Base-by-base conservation (phyloP, 2,888 invertebrate species). In the Saturnia japonica region DNA sequence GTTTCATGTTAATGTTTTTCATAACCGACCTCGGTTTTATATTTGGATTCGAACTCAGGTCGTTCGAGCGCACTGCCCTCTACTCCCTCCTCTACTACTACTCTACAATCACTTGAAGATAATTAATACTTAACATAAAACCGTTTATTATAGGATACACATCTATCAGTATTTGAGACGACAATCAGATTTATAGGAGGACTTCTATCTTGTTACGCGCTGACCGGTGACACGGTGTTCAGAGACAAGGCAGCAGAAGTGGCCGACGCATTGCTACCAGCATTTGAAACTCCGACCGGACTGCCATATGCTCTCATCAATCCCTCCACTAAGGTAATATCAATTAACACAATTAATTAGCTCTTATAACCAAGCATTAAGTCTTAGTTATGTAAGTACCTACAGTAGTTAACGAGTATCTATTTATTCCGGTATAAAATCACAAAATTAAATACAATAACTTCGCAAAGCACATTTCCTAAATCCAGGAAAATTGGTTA, bases 141-240 rank as follows among this genome's bases (percentile, higher is more conserved):
- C 42, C 68, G 64, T 71, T 68, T 71, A 69, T 77, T 78, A 64
- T 95, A 98, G 98, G 95, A 96, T 78, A 96, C 97, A 1, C 99
- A 99, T 82, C 94, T 99, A 73, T 99, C 99, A 1, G 99, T 99
- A 57, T 99, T 99, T 94, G 99, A 99, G 93, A 98, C 98, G 68
- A 99, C 99, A 86, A 99, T 99, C 85, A 96, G 99, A 25, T 99
- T 99, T 91, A 96, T 99, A 76, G 99, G 99, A 69, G 99, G 99
- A 42, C 95, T 99, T 74, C 94, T 99, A 74, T 96, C 99, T 1
- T 96, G 97, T 81, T 99, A 97, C 93, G 97, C 99, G 42, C 95
- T 99, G 77, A 99, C 99, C n/a, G 99, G 99, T 9, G 99, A 99
- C 91, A 95, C 96, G 79, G 94, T 99, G 94, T 99, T 98, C 95